Conservation (phyloP, 2,888 invertebrate species). For the Oscheius sp. region DNA sequence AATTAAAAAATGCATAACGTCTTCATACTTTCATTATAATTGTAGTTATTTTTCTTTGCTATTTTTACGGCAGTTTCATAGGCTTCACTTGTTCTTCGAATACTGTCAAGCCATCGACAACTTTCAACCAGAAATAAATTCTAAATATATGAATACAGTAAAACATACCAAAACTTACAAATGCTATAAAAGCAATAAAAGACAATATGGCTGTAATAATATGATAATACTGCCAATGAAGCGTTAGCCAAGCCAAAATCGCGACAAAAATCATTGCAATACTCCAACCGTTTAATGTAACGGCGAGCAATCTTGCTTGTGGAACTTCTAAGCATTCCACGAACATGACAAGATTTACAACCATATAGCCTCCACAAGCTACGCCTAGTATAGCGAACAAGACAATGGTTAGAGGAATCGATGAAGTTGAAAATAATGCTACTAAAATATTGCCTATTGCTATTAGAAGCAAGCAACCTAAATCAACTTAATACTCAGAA, state of each 20-base stretch:
- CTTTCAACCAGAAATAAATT: constrained; percentile 50
- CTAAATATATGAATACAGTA: constrained; percentile 36
- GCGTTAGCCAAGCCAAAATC: constrained; percentile 32
- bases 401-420: constrained; percentile 26
- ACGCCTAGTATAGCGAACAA: constrained; percentile 45
- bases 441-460: constrained; percentile 37
- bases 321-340: constrained; percentile 60
- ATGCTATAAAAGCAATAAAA: constrained; percentile 18
- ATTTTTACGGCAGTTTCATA: constrained; percentile 31
- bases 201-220: constrained; percentile 36
- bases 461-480: constrained; percentile 51
- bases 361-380: constrained; percentile 61
- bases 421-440: constrained; percentile 26
- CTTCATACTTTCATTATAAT: too few species aligned
- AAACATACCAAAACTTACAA: neutral
- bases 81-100: constrained; percentile 33
- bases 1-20: too few species aligned
- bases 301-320: constrained; percentile 58
- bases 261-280: constrained; percentile 54
- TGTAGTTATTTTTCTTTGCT: constrained; percentile 5
- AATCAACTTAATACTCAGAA: neutral
- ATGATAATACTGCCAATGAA: constrained; percentile 56
- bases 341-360: constrained; percentile 65
- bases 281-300: constrained; percentile 67
- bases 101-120: constrained; percentile 60